These are phyloP conservation scores for Astreopora myriophthalma DNA, from an alignment of 64 coral and sea anemone species.

Conservation along the genomic window DNA sequence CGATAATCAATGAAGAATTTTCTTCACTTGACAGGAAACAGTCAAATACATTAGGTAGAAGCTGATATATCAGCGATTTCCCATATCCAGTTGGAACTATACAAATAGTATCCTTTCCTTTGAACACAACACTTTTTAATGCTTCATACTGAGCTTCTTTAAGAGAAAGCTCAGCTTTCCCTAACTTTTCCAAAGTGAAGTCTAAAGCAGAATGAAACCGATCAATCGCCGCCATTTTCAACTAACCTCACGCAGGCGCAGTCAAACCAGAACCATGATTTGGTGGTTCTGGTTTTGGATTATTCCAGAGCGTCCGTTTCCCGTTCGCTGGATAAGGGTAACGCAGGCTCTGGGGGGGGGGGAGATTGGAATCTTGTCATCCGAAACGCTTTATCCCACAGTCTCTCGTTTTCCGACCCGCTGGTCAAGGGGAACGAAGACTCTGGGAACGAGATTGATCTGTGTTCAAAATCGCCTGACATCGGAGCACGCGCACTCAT, in stretches of 20 bases:
- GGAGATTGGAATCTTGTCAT: too few species aligned
- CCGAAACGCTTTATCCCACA: too few species aligned
- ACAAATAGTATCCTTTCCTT: neutral
- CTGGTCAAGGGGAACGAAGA: too few species aligned
- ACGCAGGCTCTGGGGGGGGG: neutral
- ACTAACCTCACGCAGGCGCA: neutral
- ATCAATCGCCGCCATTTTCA: neutral
- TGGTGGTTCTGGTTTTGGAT: neutral
- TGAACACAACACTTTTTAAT: neutral
- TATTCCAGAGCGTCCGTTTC: neutral
- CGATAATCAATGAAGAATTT: neutral
- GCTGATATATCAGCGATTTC: constrained; percentile 57
- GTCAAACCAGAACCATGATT: neutral
- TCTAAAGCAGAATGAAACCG: neutral
- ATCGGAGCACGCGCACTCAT: too few species aligned
- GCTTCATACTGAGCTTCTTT: neutral
- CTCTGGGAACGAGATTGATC: too few species aligned
- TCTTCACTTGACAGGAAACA: neutral
- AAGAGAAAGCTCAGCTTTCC: neutral
- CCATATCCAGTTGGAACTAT: constrained; percentile 35
- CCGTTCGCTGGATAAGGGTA: neutral
- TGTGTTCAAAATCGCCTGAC: too few species aligned
- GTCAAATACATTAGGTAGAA: constrained; percentile 25
- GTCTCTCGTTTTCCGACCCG: too few species aligned
- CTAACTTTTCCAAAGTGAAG: neutral